A percentile compares a stretch with the other conserved stretches of the same genome.
Evolutionary conservation across 2,888 invertebrate species (phyloP).

Genomic region (Amblyjoppa fuscipennis): DNA sequence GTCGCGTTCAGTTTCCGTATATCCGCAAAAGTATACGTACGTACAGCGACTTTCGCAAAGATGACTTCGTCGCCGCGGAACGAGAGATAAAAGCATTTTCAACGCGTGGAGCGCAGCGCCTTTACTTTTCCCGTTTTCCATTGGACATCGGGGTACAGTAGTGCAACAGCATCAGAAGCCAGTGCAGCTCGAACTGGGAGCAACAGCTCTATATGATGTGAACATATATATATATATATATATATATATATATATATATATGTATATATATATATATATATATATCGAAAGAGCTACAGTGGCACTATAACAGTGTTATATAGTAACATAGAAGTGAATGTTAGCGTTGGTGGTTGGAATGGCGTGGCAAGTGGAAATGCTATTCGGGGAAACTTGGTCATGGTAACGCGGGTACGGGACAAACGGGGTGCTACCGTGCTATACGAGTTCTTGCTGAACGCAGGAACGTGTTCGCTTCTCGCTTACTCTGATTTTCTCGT

Average conservation of each 20-base stretch:
- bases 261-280: background rate
- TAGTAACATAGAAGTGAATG: slow-evolving; percentile 6
- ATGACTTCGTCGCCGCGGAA: slow-evolving; percentile 29
- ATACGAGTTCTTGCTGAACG: slow-evolving; percentile 48
- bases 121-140: slow-evolving; percentile 49
- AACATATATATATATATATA: too few relatives aligned
- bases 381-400: slow-evolving; percentile 56
- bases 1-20: slow-evolving; percentile 9
- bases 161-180: slow-evolving; percentile 19
- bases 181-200: background rate
- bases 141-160: background rate
- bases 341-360: slow-evolving; percentile 42
- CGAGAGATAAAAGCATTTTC: slow-evolving; percentile 54
- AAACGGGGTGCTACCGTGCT: slow-evolving; percentile 29
- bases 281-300: slow-evolving; percentile 9
- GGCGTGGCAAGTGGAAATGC: slow-evolving; percentile 54
- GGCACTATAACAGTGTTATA: slow-evolving; percentile 41
- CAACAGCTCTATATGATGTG: slow-evolving; percentile 5
- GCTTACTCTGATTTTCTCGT: slow-evolving; percentile 24
- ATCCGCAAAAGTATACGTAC: background rate
- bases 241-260: too few relatives aligned
- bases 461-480: slow-evolving; percentile 37
- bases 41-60: slow-evolving; percentile 27
- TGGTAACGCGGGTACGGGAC: slow-evolving; percentile 55
- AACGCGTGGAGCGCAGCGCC: slow-evolving; percentile 13